A percentile compares a stretch with the other conserved stretches of the same genome.
Conservation (phyloP, 1,140 invertebrate species). For the Ptiloglossa arizonensis region DNA sequence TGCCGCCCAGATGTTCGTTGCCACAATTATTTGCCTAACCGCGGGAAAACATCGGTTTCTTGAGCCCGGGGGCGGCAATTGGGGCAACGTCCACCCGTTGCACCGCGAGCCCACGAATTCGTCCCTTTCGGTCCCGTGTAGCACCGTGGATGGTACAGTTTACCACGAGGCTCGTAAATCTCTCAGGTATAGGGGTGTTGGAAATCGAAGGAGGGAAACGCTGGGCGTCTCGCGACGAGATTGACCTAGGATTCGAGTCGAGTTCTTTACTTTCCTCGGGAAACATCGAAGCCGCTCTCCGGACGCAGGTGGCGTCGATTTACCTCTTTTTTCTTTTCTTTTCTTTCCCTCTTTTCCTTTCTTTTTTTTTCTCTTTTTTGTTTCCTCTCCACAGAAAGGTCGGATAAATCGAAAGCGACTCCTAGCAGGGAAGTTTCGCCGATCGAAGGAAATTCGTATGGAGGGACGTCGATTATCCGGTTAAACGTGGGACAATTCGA, state of each 20-base stretch:
- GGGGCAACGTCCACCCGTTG: too few relatives aligned
- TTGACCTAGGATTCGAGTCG: not conserved
- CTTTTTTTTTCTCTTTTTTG: not conserved
- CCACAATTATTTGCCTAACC: not conserved
- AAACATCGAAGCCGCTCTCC: not conserved
- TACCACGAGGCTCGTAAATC: conserved; percentile 14
- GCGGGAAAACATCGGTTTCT: not conserved
- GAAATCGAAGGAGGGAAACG: not conserved
- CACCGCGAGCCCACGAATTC: not conserved
- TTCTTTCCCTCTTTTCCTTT: too few relatives aligned
- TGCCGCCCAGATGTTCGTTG: not conserved
- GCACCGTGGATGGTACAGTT: conserved; percentile 18
- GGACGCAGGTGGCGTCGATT: conserved; percentile 19
- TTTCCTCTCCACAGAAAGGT: not conserved
- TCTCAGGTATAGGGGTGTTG: not conserved
- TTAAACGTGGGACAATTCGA: not conserved
- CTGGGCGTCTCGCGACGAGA: not conserved
- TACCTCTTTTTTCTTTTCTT: not conserved
- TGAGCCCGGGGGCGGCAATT: too few relatives aligned
- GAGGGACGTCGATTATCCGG: not conserved
- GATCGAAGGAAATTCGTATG: not conserved
- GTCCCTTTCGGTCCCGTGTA: too few relatives aligned
- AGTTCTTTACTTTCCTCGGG: not conserved
- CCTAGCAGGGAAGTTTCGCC: not conserved
- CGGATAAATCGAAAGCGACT: conserved; percentile 1